Evolutionary conservation across 35 echinoderm and acorn worm genomes (phyloP), one percentile per base, ranked within the genome.

Genomic region (Diadema setosum): DNA sequence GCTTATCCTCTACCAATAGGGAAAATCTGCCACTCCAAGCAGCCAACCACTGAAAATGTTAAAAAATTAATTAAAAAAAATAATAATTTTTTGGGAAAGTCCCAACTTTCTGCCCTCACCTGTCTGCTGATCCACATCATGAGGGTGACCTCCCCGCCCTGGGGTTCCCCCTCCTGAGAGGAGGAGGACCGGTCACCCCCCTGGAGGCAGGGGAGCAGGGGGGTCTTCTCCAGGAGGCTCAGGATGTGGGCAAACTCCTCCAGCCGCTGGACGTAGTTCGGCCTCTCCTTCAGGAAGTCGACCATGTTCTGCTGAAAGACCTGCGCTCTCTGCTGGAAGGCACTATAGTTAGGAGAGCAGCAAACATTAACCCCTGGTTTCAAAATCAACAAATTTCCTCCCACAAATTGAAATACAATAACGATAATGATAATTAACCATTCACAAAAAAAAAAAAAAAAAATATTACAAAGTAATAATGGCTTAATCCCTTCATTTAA

Each of bases 101-200:
- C n/a, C n/a, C n/a, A n/a, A n/a, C n/a, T n/a, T n/a, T n/a, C n/a
- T n/a, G 16, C 14, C 26, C 41, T 76, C 70, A 98, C 95, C 95
- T 98, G 95, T 37, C 91, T 94, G 85, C 95, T 98, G 18, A 98
- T 98, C 95, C 95, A 98, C 75, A 91, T 80, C 84, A 98, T 83
- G 15, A 98, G 82, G 6, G 88, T 91, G 42, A 98, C 58, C 9
- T 81, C 84, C 40, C 81, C 24, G 2, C 81, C 85, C 23, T 29
- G 11, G 55, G 39, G 17, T 14, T 23, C 46, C 14, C 83, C 50
- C 12, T 89, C 73, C 60, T 46, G 85, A 45, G 25, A 12, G 18
- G 65, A 42, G 45, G 48, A n/a, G 9, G 48, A 52, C 48, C 43
- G 32, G 25, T 49, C 41, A 18, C 80, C 49, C 3, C 36, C 78